Conservation (phyloP, 92 coral and sea anemone species). For the Desmophyllum pertusum region DNA sequence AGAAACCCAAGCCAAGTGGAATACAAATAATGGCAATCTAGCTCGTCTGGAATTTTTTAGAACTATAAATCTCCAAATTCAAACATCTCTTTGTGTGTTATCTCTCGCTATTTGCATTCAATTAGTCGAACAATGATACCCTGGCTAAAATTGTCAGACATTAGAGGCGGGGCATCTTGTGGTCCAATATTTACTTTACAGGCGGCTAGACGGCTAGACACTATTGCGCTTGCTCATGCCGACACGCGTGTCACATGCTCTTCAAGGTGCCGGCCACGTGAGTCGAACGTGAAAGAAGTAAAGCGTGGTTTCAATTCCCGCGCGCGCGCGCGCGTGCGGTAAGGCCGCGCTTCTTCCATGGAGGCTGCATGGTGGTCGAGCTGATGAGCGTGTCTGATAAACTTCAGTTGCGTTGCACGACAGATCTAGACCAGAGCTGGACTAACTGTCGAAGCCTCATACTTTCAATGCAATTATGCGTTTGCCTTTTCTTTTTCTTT, state of each 20-base stretch:
- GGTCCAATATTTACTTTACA: not conserved
- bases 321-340: too few species aligned
- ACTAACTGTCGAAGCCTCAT: too few species aligned
- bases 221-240: not conserved
- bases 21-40: not conserved
- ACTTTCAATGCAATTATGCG: too few species aligned
- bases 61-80: not conserved
- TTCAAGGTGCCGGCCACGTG: not conserved
- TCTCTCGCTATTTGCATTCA: not conserved
- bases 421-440: too few species aligned
- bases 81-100: not conserved
- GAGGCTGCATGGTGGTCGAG: too few species aligned
- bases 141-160: constrained; percentile 11
- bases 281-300: too few species aligned
- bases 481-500: too few species aligned
- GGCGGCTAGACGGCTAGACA: not conserved
- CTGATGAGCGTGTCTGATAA: too few species aligned
- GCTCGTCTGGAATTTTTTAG: not conserved
- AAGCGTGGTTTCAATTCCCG: too few species aligned
- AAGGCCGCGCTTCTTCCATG: too few species aligned
- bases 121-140: not conserved
- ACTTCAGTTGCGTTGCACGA: too few species aligned
- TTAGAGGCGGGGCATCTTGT: not conserved
- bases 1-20: not conserved
- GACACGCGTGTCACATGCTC: not conserved